A percentile compares a stretch with the other conserved stretches of the same genome.
These are phyloP conservation scores for Galerucella nymphaeae DNA, from an alignment of 2,888 invertebrate species.

Conservation along the genomic window DNA sequence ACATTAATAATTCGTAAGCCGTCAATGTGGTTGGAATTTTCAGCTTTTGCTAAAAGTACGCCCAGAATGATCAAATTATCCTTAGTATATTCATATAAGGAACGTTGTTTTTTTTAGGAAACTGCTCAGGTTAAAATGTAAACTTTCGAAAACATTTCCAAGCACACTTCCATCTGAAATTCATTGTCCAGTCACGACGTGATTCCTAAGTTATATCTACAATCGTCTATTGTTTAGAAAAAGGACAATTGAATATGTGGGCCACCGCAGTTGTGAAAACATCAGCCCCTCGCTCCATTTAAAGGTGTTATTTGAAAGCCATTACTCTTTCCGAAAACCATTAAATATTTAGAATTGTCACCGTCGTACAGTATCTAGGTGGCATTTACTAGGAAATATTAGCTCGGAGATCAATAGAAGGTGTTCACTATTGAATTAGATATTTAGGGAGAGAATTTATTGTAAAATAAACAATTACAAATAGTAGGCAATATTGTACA, in stretches of 20 bases:
- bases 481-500: neutral
- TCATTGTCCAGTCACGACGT: conserved; percentile 19
- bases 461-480: neutral
- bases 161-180: conserved; percentile 14
- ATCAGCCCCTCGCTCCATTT: conserved; percentile 30
- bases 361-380: conserved; percentile 35
- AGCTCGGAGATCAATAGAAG: conserved; percentile 2
- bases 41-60: conserved; percentile 48
- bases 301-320: conserved; percentile 48
- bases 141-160: neutral
- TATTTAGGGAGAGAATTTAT: conserved; percentile 18
- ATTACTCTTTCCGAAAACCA: conserved; percentile 45
- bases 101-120: neutral
- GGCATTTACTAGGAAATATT: conserved; percentile 26
- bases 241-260: conserved; percentile 40
- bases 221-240: conserved; percentile 29
- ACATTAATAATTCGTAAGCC: conserved; percentile 61
- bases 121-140: neutral
- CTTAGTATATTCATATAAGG: neutral
- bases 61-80: conserved; percentile 5
- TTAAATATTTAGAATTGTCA: conserved; percentile 46
- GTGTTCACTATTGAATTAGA: neutral
- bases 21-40: conserved; percentile 56
- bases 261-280: conserved; percentile 51
- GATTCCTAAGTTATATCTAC: conserved; percentile 7